Evolutionary conservation across 1,140 invertebrate species (phyloP).

Genomic region (Calliphora vicina): DNA sequence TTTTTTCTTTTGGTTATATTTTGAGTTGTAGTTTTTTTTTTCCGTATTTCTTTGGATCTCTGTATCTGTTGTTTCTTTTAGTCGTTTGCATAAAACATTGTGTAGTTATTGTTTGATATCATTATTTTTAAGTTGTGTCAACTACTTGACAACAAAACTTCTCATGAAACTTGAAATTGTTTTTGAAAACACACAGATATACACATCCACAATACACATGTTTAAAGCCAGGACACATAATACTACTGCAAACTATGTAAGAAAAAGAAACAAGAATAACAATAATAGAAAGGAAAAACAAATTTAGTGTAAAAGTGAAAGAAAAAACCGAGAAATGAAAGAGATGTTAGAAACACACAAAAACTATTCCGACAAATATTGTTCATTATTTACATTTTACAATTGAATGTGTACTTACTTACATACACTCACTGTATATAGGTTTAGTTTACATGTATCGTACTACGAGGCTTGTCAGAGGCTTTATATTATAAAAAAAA

Average conservation of each 20-base stretch:
- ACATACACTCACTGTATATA: too few relatives aligned
- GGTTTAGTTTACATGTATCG: not conserved
- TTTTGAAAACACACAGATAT: not conserved
- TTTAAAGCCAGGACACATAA: not conserved
- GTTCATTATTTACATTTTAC: not conserved
- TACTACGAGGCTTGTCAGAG: not conserved
- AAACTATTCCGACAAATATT: not conserved
- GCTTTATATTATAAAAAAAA: too few relatives aligned
- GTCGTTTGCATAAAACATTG: constrained; percentile 2
- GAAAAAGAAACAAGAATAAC: too few relatives aligned
- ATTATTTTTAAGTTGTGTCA: constrained; percentile 17
- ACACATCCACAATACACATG: not conserved
- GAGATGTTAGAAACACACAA: too few relatives aligned
- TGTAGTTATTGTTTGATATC: constrained; percentile 6
- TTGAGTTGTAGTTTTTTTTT: not conserved
- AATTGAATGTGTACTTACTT: not conserved
- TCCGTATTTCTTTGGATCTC: not conserved
- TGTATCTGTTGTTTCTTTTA: not conserved
- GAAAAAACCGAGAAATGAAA: not conserved
- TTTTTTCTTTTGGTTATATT: not conserved
- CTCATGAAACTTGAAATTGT: not conserved
- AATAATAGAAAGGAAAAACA: too few relatives aligned
- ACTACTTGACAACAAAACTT: constrained; percentile 10
- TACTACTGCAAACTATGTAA: not conserved
- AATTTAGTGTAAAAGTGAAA: too few relatives aligned